Conservation (phyloP, 2,113 vertebrate genomes). For the Lophotis ruficrista region DNA sequence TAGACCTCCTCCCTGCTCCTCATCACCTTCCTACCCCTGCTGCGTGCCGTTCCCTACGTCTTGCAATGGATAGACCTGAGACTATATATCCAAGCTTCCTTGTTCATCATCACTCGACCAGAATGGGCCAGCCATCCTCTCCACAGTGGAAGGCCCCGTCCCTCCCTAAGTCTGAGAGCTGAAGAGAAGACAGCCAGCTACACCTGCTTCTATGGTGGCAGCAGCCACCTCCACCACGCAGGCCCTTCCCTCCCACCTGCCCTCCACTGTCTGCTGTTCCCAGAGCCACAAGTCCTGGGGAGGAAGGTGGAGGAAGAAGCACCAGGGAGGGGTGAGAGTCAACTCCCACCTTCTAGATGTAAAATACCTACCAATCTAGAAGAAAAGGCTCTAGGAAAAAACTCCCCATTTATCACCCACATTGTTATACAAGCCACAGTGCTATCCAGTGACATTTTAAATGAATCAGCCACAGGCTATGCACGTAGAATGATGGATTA, state of each 20-base stretch:
- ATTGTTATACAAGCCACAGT: slow-evolving; percentile 24
- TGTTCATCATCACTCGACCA: fast-evolving
- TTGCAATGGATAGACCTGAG: background rate
- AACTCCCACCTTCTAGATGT: background rate
- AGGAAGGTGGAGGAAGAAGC: background rate
- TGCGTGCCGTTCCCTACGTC: fast-evolving
- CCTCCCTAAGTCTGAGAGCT: background rate
- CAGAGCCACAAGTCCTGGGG: background rate
- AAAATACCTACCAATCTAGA: background rate
- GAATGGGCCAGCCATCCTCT: fast-evolving
- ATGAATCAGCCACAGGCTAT: slow-evolving; percentile 24
- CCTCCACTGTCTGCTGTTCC: background rate
- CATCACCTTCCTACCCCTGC: background rate
- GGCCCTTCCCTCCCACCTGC: background rate
- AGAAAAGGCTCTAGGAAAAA: background rate
- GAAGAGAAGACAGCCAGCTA: background rate
- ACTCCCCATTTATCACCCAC: slow-evolving; percentile 24
- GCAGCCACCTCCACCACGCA: fast-evolving
- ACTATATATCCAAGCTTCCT: background rate
- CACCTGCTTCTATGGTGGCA: background rate
- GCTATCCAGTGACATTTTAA: slow-evolving; percentile 35
- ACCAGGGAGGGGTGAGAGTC: fast-evolving
- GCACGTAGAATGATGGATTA: background rate
- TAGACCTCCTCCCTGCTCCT: background rate
- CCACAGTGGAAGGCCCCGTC: background rate